These are phyloP conservation scores for Diploscapter pachys DNA, from an alignment of 1,140 invertebrate species.

Conservation along the genomic window DNA sequence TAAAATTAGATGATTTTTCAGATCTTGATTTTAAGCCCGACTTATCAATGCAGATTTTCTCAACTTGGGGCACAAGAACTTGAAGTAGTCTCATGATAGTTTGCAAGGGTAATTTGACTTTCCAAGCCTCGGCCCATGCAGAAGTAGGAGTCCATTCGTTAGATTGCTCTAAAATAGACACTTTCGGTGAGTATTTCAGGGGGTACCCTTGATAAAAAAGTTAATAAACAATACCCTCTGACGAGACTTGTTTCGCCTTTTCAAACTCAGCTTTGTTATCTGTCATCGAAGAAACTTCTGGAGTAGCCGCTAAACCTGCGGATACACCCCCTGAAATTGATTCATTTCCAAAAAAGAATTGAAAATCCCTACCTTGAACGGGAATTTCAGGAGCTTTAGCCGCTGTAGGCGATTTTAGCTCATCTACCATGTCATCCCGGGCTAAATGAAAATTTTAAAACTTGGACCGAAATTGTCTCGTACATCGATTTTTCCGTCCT, in stretches of 20 bases:
- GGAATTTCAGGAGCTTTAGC: conserved; percentile 21
- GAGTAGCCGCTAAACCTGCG: conserved; percentile 24
- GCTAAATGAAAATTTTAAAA: conserved; percentile 57
- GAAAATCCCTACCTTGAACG: not conserved
- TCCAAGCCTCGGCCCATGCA: conserved; percentile 92
- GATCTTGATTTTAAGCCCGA: conserved; percentile 60
- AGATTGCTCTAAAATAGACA: not conserved
- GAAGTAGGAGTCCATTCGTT: conserved; percentile 75
- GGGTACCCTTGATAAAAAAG: not conserved
- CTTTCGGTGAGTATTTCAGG: too few species aligned
- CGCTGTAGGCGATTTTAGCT: conserved; percentile 31
- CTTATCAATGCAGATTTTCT: conserved; percentile 99
- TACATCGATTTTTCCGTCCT: conserved; percentile 41
- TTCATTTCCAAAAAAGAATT: not conserved
- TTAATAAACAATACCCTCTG: not conserved
- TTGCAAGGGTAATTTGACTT: conserved; percentile 90
- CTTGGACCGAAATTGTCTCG: not conserved
- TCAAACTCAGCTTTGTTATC: conserved; percentile 12
- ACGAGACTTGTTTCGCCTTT: conserved; percentile 7
- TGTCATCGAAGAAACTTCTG: conserved; percentile 22
- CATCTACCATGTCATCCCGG: conserved; percentile 34
- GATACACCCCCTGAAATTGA: conserved; percentile 11
- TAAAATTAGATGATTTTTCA: conserved; percentile 61
- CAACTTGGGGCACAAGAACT: conserved; percentile 96
- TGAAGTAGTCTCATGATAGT: conserved; percentile 97